Conservation (phyloP, 2,797 vertebrate species). For the Diceros bicornis region DNA sequence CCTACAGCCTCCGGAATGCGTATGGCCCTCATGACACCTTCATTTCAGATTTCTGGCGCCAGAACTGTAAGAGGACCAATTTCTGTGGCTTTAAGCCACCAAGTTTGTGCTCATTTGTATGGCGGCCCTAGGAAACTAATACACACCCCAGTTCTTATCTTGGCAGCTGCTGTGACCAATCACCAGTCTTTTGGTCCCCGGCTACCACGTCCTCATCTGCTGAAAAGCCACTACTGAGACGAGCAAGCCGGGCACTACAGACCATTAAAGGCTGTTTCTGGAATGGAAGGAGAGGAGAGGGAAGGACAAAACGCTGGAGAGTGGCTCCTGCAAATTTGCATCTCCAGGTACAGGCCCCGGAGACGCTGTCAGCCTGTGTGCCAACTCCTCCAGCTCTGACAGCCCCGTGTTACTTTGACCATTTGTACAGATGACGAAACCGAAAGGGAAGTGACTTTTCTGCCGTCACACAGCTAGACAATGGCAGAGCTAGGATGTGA, state of each 20-base stretch:
- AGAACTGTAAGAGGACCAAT: no score
- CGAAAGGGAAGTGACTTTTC: not conserved
- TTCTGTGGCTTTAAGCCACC: not conserved
- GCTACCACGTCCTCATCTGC: not conserved
- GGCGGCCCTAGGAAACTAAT: not conserved
- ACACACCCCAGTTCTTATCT: no score
- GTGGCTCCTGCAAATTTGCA: not conserved
- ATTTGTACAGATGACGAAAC: not conserved
- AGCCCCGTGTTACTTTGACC: no score
- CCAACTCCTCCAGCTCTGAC: not conserved
- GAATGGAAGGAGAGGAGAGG: not conserved
- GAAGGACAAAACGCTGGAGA: not conserved
- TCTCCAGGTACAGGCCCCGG: not conserved
- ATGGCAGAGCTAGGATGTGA: not conserved
- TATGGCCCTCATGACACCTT: accelerated
- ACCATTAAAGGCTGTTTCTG: not conserved
- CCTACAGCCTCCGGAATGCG: accelerated
- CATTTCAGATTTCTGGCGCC: not conserved
- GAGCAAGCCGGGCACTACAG: not conserved
- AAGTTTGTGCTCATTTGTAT: accelerated
- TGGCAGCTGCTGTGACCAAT: not conserved
- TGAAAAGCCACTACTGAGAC: not conserved
- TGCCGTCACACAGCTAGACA: not conserved
- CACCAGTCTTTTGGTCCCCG: not conserved
- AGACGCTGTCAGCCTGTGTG: accelerated